Conservation (phyloP, 2,113 vertebrate species). For the Plecturocebus donacophilus region DNA sequence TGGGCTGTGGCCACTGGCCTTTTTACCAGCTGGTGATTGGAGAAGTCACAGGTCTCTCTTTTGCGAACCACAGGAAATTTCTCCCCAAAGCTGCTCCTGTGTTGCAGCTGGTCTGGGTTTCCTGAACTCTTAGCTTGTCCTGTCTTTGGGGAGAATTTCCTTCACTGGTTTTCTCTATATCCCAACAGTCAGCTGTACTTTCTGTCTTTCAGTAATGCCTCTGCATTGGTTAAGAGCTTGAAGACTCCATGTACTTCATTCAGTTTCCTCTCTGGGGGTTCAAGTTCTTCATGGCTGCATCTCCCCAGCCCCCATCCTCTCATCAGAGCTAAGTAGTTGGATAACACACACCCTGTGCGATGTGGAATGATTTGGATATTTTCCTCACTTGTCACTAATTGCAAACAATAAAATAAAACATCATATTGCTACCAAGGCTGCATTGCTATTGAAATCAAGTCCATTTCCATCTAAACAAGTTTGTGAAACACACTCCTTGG, state of each 20-base stretch:
- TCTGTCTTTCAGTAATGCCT: neutral
- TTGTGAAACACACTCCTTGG: slow-evolving; percentile 50
- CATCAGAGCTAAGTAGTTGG: neutral
- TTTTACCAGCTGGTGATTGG: neutral
- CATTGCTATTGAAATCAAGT: slow-evolving; percentile 68
- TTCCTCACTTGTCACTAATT: slow-evolving; percentile 71
- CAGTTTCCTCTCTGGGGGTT: neutral
- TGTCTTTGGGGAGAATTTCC: neutral
- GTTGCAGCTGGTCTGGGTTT: neutral
- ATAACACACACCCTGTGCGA: neutral
- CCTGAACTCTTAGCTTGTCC: neutral
- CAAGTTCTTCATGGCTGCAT: neutral
- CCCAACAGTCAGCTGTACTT: neutral
- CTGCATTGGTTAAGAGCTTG: neutral
- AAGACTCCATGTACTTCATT: neutral
- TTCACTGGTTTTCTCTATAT: neutral
- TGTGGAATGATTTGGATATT: slow-evolving; percentile 49
- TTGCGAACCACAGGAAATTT: neutral
- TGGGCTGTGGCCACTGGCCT: neutral
- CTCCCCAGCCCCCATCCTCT: neutral
- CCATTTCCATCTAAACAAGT: slow-evolving; percentile 74
- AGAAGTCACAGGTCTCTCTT: neutral
- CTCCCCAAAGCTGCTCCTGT: neutral
- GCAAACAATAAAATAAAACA: slow-evolving; percentile 75
- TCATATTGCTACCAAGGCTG: slow-evolving; percentile 60